These are phyloP conservation scores for Anser cygnoides DNA, from an alignment of 2,113 vertebrate genomes.

Conservation along the genomic window DNA sequence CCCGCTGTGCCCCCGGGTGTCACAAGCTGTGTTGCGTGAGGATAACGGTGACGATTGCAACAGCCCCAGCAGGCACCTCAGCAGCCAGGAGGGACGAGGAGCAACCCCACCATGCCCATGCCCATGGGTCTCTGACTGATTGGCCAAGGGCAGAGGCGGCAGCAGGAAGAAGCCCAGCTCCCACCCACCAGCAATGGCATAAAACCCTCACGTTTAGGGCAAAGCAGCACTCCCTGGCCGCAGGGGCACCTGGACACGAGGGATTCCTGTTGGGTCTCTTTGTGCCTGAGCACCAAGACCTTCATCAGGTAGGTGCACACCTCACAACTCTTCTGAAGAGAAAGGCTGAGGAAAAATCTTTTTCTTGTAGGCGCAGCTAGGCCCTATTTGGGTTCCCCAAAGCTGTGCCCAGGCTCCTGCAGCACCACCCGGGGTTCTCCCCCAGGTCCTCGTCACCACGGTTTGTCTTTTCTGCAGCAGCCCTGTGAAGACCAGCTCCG, in stretches of 20 bases:
- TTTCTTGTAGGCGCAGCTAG: too few species aligned
- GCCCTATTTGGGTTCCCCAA: too few species aligned
- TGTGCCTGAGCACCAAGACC: background rate
- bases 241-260: accelerated
- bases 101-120: background rate
- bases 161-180: background rate
- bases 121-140: background rate
- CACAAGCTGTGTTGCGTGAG: background rate
- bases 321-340: background rate
- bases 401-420: background rate
- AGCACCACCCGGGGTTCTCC: accelerated
- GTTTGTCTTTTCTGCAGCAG: background rate
- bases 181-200: too few species aligned
- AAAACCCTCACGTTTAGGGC: too few species aligned
- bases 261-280: background rate
- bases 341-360: background rate
- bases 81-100: background rate
- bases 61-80: background rate
- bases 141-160: background rate
- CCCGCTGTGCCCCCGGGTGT: too few species aligned
- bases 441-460: background rate
- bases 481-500: accelerated
- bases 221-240: background rate
- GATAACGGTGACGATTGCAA: background rate
- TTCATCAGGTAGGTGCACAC: background rate